Base-by-base conservation (phyloP, 2,113 vertebrate genomes). In the Dicaeum eximium region DNA sequence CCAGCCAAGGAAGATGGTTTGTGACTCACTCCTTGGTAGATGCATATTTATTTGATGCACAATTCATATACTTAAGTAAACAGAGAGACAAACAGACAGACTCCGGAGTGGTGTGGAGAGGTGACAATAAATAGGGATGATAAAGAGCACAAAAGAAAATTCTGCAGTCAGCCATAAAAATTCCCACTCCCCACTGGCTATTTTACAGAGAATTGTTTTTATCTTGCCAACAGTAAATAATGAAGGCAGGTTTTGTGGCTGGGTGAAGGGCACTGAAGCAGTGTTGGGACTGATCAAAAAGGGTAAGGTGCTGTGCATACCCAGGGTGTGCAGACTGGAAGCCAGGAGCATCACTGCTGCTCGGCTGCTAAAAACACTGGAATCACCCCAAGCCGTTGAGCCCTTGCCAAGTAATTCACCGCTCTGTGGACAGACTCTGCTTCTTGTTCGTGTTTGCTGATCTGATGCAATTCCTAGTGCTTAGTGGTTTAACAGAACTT, bases 401-500 rank as follows among this genome's bases (percentile, higher is more conserved):
- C 79, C 42, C 61, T 91, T 87, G 94, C 96, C 92, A 96, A 92
- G 80, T 42, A 94, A 93, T 93, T 93, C 90, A 66, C 80, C 0
- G 3, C 80, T 91, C 84, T 31, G 47, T 18, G 80, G 83, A 84
- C 80, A 83, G 92, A 57, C 91, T 47, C 86, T 48, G 86, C 74
- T 91, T 62, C 84, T 89, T 42, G 38, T 73, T 83, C 25, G 0
- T 40, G 73, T 94, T 91, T 81, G 80, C 93, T 87, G 94, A 92
- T 90, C 85, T 91, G 92, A 80, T 74, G 66, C 91, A 94, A 88
- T 92, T 94, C 83, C 74, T 45, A 23, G 56, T 60, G 93, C 73
- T 95, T 88, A 87, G 93, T 78, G 93, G 80, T 96, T 96, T 90
- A 96, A 84, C 88, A 78, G 86, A 83, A 95, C 90, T 95, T 90